Evolutionary conservation across 2,888 invertebrate species (phyloP), one percentile per base, ranked within the genome.

Genomic region (Andrena bucephala): DNA sequence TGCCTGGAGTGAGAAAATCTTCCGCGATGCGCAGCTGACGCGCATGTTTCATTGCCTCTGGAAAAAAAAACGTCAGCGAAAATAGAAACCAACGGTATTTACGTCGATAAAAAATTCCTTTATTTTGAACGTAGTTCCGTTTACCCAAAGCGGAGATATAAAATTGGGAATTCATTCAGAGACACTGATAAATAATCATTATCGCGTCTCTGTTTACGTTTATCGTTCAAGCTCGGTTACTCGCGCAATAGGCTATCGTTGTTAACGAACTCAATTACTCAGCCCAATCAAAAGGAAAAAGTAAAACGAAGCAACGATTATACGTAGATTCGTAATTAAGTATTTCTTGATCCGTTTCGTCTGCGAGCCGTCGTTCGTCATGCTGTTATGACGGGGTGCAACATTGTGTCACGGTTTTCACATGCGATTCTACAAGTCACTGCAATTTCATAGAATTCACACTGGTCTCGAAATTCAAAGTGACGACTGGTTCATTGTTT

Each of bases 151-250:
- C 24, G 8, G 24, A 57, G 24, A 24, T 57, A 24, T 3, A 57
- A 24, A 57, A 57, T 20, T 10, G 7, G 4, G 24, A 57, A 57
- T 1, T 57, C 57, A 57, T 27, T 57, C 57, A 24, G 4, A 57
- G 10, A 10, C 57, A 24, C 42, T 42, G 16, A 42, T 42, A 42
- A 13, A 57, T 57, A 57, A 24, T 24, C 27, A 57, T 10, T 57
- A 57, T 57, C 57, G 24, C 24, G 24, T 24, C 10, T 57, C 20
- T 57, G 57, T 57, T 57, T 57, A 57, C 57, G 20, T 57, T 57
- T 24, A 57, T 57, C 57, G 20, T 8, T 13, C 24, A 57, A 57
- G 27, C 24, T 4, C 20, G 27, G 10, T 57, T 57, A 57, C 10
- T 57, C 24, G 10, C 10, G 10, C 24, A 57, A 27, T 57, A 24